Conservation (phyloP, 2,797 vertebrate species). For the Thripadectes ignobilis region DNA sequence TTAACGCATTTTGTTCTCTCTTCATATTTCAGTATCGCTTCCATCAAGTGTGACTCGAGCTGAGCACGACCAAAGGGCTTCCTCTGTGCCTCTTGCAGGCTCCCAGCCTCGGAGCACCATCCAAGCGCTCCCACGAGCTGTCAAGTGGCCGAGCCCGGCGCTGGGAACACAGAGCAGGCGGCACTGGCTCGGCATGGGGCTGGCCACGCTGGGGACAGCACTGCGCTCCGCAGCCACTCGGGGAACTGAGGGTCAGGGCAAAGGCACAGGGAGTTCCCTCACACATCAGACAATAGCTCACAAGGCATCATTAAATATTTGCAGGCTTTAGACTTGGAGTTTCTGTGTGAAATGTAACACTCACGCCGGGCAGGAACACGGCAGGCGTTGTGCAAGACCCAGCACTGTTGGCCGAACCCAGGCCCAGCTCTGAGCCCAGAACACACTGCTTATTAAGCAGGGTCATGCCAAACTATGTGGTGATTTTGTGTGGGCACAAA, state of each 20-base stretch:
- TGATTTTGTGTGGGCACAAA: not conserved
- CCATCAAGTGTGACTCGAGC: not conserved
- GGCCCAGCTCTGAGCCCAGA: not conserved
- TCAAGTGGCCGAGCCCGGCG: not conserved
- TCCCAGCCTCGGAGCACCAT: not conserved
- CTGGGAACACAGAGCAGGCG: constrained; percentile 39
- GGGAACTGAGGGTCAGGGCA: not conserved
- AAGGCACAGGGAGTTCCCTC: constrained; percentile 53
- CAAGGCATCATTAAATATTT: not conserved
- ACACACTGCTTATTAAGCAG: not conserved
- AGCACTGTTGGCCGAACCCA: not conserved
- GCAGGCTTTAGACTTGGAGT: not conserved
- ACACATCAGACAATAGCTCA: constrained; percentile 47
- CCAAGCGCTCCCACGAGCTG: not conserved
- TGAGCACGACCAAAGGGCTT: not conserved
- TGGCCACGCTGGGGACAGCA: not conserved
- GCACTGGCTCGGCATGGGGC: not conserved
- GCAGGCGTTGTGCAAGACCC: not conserved
- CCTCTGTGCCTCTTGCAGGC: not conserved
- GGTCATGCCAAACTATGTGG: not conserved
- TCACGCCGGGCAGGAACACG: not conserved
- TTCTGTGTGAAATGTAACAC: not conserved
- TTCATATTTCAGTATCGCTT: not conserved
- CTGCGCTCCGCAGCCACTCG: not conserved
- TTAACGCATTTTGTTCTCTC: not conserved